Base-by-base conservation (phyloP, 1,140 invertebrate genomes). In the Amyelois transitella region DNA sequence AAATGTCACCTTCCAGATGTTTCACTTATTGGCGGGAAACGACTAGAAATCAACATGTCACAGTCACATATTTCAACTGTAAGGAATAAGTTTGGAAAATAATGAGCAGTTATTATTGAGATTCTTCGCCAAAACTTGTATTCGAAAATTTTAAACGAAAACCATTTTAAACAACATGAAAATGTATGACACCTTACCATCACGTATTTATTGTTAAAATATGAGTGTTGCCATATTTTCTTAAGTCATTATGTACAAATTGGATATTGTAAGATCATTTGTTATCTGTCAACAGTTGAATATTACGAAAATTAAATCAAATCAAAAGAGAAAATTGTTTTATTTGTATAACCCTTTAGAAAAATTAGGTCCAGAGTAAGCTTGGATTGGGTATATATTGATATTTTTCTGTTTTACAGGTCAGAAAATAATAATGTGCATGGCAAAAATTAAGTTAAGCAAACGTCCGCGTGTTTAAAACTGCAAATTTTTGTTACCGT, bases 211-310 rank as follows among this genome's bases (percentile, higher is more conserved):
- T 86, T 86, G 81, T 86, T 86, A 81, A 83, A 84, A 83, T 81
- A 85, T 84, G 81, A 80, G 81, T 85, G 84, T 85, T 87, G 84
- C 84, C 84, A 87, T 87, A 85, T 85, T 85, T 82, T 87, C 81
- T 85, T 87, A 85, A 87, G 84, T 85, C 81, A 84, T 86, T 82
- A 81, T 87, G 84, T 87, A 87, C 84, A 87, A 87, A 85, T 87
- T 80, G 81, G 77, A 87, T 87, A 87, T 77, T 81, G 73, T 87
- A 85, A 84, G 81, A 82, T 82, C 79, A 85, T 85, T 87, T 87
- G 84, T 87, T 87, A 85, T 85, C 81, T 84, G 81, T 87, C 81
- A 78, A 83, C 83, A 85, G 84, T 87, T 87, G 81, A 84, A 83
- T 87, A 87, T 87, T 87, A 87, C 69, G 71, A 85, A 85, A 85